A percentile compares a stretch with the other conserved stretches of the same genome.
These are phyloP conservation scores for Cynocephalus volans DNA, from an alignment of 2,113 vertebrate genomes.

Conservation along the genomic window DNA sequence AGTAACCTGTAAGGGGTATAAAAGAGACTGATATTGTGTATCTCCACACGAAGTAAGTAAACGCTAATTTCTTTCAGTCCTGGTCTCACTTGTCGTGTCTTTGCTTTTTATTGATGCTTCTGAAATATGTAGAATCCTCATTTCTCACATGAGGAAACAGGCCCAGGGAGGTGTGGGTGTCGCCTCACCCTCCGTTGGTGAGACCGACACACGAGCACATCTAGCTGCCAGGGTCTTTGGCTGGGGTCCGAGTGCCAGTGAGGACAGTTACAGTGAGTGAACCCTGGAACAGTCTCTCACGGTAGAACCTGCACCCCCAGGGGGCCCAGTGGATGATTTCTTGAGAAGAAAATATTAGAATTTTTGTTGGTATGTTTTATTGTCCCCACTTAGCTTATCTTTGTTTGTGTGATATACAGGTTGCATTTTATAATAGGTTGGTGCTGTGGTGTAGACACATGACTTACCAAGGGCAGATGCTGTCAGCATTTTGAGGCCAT, in stretches of 20 bases:
- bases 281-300: neutral
- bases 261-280: neutral
- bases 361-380: neutral
- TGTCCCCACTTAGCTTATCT: neutral
- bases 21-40: neutral
- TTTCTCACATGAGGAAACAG: neutral
- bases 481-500: neutral
- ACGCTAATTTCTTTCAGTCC: neutral
- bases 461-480: neutral
- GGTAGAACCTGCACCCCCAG: neutral
- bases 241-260: neutral
- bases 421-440: neutral
- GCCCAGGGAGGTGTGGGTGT: neutral
- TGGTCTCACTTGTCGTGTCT: neutral
- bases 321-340: neutral
- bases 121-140: neutral
- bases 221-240: too few relatives aligned
- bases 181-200: neutral
- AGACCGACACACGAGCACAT: rapidly evolving
- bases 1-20: neutral
- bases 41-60: neutral
- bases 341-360: neutral
- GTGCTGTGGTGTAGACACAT: neutral
- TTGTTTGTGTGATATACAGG: neutral
- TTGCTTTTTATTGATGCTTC: constrained; percentile 28